Evolutionary conservation across 2,888 invertebrate species (phyloP), one percentile per base, ranked within the genome.

Genomic region (Bellardia pandia): DNA sequence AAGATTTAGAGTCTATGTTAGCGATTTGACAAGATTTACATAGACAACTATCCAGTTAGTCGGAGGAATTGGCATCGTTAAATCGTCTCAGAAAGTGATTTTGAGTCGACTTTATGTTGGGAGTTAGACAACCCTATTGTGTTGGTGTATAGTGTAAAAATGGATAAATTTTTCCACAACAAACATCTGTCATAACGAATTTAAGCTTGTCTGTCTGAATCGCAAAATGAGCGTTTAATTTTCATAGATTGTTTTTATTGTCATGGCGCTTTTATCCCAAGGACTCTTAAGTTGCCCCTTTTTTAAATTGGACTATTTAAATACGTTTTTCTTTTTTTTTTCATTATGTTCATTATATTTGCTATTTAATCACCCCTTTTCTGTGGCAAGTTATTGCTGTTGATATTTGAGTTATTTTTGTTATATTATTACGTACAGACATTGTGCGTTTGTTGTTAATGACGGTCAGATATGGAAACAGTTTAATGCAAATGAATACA

Each of bases 401-500:
- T 75, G 16, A 64, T 62, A 62, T 48, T 64, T 51, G 48, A 76
- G 37, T 69, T 48, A 69, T 56, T 77, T 23, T 71, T 51, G 51
- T 66, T 48, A 45, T 14, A 45, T 74, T 60, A 45, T 23, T 45
- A 30, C 51, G 14, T 51, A 60, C 69, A 66, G 51, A 37, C 45
- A 68, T 16, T 58, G 33, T 69, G 23, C 48, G 45, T 42, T 53
- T 64, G 23, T 45, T 60, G 72, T 75, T 84, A 80, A 80, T 80
- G 84, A 66, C 76, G 86, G 76, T 83, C 79, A 72, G 45, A 72
- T 71, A 58, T 72, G 37, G 48, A 84, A 76, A 66, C 80, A 53
- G 56, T 77, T 76, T 51, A 80, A 86, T 86, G 75, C 71, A 83
- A 83, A 86, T 83, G 83, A 76, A 76, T 79, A 56, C 66, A 72